phyloP scores from a whole-genome alignment of 2,797 vertebrate genomes.

The Mastacembelus armatus region DNA sequence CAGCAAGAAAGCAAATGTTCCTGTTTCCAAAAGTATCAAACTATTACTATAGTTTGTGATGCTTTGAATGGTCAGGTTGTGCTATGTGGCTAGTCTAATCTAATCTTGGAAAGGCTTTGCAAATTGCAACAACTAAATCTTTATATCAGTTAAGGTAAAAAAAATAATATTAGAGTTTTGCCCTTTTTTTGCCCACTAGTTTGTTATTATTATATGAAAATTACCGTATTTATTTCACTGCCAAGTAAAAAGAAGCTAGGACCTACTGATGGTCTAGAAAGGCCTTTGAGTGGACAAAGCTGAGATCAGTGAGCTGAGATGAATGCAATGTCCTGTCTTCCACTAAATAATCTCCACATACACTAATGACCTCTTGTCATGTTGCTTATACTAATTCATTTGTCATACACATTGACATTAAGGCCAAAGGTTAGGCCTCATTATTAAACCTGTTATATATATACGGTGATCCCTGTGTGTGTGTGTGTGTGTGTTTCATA shows the following conservation, averaged over 20 bases:
- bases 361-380: conserved; percentile 68
- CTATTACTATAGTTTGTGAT: no score
- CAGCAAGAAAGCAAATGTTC: background rate
- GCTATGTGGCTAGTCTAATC: no score
- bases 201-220: conserved; percentile 2
- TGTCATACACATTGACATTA: conserved; percentile 61
- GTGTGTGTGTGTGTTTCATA: conserved; percentile 15
- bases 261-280: conserved; percentile 38
- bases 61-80: no score
- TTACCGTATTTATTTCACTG: background rate
- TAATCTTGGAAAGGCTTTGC: no score
- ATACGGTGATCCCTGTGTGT: conserved; percentile 35
- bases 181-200: background rate
- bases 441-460: conserved; percentile 67
- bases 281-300: conserved; percentile 27
- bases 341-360: conserved; percentile 45
- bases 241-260: conserved; percentile 24
- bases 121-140: background rate
- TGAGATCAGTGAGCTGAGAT: conserved; percentile 48
- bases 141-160: background rate
- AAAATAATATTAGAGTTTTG: background rate
- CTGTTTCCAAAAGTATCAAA: no score
- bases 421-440: conserved; percentile 67
- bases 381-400: conserved; percentile 60
- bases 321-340: conserved; percentile 38